A percentile compares a stretch with the other conserved stretches of the same genome.
Conservation (phyloP, 1,140 invertebrate species). For the Fopius arisanus region DNA sequence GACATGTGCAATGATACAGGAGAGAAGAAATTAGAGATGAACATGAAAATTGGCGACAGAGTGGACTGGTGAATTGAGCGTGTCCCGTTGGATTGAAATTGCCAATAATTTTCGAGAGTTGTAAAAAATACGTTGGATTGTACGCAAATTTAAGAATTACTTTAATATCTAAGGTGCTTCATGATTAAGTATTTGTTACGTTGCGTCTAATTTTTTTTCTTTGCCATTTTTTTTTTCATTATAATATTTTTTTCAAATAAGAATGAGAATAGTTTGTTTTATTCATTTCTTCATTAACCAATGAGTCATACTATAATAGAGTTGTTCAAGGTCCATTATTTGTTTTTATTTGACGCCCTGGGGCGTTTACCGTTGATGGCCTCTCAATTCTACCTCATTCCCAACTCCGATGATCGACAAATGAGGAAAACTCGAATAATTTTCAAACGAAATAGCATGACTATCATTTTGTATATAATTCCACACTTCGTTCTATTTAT, state of each 20-base stretch:
- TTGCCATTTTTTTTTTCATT: not conserved
- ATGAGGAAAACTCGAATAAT: no score
- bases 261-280: constrained; percentile 3
- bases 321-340: not conserved
- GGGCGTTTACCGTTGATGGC: no score
- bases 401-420: no score
- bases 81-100: not conserved
- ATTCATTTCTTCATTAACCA: constrained; percentile 37
- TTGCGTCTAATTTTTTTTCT: constrained; percentile 42
- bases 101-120: not conserved
- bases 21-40: not conserved
- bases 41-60: not conserved
- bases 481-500: not conserved
- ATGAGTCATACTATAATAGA: constrained; percentile 33
- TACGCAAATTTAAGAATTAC: constrained; percentile 39
- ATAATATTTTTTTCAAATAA: constrained; percentile 8
- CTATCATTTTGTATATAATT: not conserved
- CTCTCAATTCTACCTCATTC: no score
- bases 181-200: constrained; percentile 46
- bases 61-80: not conserved
- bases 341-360: not conserved
- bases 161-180: constrained; percentile 55
- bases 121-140: constrained; percentile 18
- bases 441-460: not conserved
- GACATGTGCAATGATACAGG: constrained; percentile 17